phyloP scores from a whole-genome alignment of 2,113 vertebrate species.

The Papio anubis region DNA sequence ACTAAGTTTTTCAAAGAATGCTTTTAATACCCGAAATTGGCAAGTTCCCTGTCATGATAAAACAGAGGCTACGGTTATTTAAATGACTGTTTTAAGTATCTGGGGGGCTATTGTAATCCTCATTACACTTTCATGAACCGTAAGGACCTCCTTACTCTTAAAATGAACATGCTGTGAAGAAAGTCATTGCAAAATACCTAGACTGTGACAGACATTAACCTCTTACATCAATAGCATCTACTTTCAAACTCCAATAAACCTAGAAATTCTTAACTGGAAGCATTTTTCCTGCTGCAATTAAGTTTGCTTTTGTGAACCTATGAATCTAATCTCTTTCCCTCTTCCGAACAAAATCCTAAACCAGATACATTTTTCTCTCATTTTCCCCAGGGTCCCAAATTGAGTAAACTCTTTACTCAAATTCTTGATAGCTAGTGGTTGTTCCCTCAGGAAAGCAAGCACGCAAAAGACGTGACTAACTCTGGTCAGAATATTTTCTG shows the following conservation, averaged over 20 bases:
- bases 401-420: background rate
- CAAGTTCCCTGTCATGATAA: conserved; percentile 46
- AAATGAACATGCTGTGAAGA: conserved; percentile 70
- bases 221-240: conserved; percentile 58
- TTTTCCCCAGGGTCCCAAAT: background rate
- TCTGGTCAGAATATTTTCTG: background rate
- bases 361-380: background rate
- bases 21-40: conserved; percentile 20
- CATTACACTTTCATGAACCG: conserved; percentile 73
- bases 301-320: conserved; percentile 12
- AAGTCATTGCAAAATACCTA: conserved; percentile 66
- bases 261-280: conserved; percentile 39
- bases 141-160: conserved; percentile 73
- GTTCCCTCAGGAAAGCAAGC: background rate
- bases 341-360: background rate
- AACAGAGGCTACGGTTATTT: conserved; percentile 70
- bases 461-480: background rate
- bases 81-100: conserved; percentile 58
- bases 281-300: background rate
- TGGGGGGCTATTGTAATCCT: conserved; percentile 56
- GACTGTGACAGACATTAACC: conserved; percentile 71
- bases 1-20: conserved; percentile 47
- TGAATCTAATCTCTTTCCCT: background rate
- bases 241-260: conserved; percentile 60
- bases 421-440: background rate